A percentile compares a stretch with the other conserved stretches of the same genome.
These are phyloP conservation scores for Phyllostomus discolor DNA, from an alignment of 2,113 vertebrate genomes.

Conservation along the genomic window DNA sequence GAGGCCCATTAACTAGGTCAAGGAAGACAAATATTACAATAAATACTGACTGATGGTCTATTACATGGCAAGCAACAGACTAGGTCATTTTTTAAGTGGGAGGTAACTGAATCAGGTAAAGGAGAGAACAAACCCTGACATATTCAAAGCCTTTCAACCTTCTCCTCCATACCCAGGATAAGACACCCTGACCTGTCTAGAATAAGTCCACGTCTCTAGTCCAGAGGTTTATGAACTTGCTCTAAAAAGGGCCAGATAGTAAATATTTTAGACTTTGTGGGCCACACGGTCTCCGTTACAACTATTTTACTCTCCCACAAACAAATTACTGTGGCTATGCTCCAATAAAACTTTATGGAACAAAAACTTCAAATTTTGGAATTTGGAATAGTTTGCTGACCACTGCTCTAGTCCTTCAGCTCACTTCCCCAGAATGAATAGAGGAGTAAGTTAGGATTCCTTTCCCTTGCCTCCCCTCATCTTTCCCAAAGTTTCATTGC, in stretches of 20 bases:
- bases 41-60: not conserved
- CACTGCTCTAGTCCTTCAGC: not conserved
- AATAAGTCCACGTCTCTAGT: not conserved
- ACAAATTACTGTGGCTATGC: not conserved
- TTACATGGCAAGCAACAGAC: not conserved
- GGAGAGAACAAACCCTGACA: not conserved
- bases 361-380: not conserved
- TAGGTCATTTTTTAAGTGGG: not conserved
- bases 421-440: not conserved
- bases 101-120: constrained; percentile 7
- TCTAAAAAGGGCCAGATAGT: not conserved
- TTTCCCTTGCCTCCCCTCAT: not conserved
- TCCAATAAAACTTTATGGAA: not conserved
- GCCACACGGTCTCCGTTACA: not conserved
- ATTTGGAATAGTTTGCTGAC: not conserved
- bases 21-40: constrained; percentile 3
- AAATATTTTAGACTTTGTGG: not conserved
- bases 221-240: not conserved
- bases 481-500: not conserved
- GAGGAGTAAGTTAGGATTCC: not conserved
- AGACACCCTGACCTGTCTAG: not conserved
- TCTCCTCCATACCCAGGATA: not conserved
- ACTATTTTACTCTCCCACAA: not conserved
- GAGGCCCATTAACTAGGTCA: not conserved
- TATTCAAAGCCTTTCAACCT: not conserved